A percentile compares a stretch with the other conserved stretches of the same genome.
Conservation (phyloP, 2,888 invertebrate species). For the Saturnia pavonia region DNA sequence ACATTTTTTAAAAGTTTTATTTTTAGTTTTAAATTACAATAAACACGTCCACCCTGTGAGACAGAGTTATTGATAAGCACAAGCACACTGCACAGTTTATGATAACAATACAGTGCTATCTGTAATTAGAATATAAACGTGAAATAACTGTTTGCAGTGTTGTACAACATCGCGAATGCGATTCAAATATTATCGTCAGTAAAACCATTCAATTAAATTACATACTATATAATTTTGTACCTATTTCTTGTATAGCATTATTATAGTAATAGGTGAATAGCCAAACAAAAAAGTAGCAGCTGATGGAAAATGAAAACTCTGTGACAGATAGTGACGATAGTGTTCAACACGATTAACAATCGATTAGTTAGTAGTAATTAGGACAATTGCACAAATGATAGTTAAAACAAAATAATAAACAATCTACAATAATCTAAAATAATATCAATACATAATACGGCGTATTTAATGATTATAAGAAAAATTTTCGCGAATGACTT, state of each 20-base stretch:
- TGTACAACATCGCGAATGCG: not conserved
- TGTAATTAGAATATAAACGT: conserved; percentile 24
- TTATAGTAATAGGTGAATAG: not conserved
- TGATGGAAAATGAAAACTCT: not conserved
- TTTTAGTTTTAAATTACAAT: conserved; percentile 21
- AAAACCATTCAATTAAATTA: not conserved
- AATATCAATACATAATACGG: no score
- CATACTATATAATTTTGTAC: not conserved
- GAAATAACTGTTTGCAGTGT: conserved; percentile 22
- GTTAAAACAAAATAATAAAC: no score
- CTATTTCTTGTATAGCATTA: not conserved
- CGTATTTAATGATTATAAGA: no score
- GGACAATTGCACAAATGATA: no score
- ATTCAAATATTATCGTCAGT: not conserved
- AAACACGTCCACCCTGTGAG: conserved; percentile 38
- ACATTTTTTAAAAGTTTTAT: conserved; percentile 47
- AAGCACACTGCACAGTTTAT: conserved; percentile 49
- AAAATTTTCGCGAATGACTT: no score
- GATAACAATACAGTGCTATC: conserved; percentile 34
- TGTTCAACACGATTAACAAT: no score
- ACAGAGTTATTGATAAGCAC: conserved; percentile 34
- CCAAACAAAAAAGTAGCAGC: not conserved
- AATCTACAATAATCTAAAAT: no score
- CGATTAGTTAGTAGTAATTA: no score
- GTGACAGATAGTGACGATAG: no score